Conservation (phyloP, 2,888 invertebrate genomes). For the Mellilla xanthometata region DNA sequence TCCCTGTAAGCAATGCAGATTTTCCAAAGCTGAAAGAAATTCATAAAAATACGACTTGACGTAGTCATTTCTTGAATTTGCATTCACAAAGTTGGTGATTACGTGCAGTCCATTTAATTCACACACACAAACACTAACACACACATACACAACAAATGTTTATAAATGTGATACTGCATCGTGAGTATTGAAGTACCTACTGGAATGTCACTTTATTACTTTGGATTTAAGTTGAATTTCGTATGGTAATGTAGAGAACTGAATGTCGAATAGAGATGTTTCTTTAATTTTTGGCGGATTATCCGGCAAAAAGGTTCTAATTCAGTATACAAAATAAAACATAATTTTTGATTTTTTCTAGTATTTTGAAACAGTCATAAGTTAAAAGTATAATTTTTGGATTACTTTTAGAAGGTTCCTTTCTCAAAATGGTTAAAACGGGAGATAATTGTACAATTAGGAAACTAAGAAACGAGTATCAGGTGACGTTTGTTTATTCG, state of each 20-base stretch:
- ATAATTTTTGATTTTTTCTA: too few relatives aligned
- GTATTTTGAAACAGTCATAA: too few relatives aligned
- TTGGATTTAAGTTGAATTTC: constrained; percentile 8
- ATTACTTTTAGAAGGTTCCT: too few relatives aligned
- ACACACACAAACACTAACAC: constrained; percentile 4
- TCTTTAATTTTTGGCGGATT: constrained; percentile 3
- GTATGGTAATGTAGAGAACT: constrained; percentile 11
- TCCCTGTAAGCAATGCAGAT: constrained; percentile 5
- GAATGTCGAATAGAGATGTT: not conserved
- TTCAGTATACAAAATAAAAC: too few relatives aligned
- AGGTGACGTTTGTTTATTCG: too few relatives aligned
- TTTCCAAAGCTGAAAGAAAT: constrained; percentile 6
- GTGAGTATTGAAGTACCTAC: not conserved
- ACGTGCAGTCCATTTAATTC: constrained; percentile 8
- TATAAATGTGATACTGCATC: not conserved
- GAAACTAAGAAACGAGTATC: too few relatives aligned
- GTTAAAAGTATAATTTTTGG: too few relatives aligned
- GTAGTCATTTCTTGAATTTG: constrained; percentile 8
- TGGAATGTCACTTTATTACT: constrained; percentile 5
- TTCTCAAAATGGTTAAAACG: too few relatives aligned
- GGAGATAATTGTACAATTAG: too few relatives aligned
- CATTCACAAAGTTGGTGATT: constrained; percentile 13
- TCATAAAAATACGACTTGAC: constrained; percentile 2
- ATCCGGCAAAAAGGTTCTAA: not conserved
- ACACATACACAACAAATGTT: not conserved